Evolutionary conservation across 2,888 invertebrate species (phyloP).

Genomic region (Sisyra terminalis): DNA sequence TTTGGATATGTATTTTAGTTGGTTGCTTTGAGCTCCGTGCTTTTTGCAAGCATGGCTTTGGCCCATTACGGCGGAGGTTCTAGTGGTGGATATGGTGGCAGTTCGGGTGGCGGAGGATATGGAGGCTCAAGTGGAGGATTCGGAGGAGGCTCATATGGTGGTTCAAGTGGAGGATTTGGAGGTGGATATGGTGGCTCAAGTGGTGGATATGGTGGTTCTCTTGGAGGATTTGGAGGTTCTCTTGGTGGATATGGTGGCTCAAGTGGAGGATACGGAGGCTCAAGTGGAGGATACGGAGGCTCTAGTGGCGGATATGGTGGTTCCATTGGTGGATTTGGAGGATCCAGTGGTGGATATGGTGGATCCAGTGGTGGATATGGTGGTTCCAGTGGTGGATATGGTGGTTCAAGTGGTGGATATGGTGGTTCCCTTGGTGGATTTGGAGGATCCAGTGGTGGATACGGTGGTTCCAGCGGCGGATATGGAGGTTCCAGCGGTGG

Average conservation of each 20-base stretch:
- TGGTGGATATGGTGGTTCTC: conserved; percentile 7
- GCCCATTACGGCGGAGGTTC: conserved; percentile 8
- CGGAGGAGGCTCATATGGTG: not conserved
- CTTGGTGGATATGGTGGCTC: not conserved
- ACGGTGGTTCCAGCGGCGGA: too few relatives aligned
- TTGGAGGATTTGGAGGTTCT: conserved; percentile 19
- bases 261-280: not conserved
- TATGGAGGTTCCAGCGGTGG: too few relatives aligned
- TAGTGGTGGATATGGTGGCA: conserved; percentile 10
- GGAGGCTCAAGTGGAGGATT: conserved; percentile 14
- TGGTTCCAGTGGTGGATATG: too few relatives aligned
- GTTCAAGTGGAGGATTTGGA: not conserved
- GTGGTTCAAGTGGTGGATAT: too few relatives aligned
- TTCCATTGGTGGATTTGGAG: too few relatives aligned
- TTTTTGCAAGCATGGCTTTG: not conserved
- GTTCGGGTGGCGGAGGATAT: conserved; percentile 19
- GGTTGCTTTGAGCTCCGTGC: too few relatives aligned
- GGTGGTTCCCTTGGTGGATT: too few relatives aligned
- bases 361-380: too few relatives aligned
- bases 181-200: not conserved
- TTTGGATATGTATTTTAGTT: too few relatives aligned
- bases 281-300: not conserved
- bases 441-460: too few relatives aligned
- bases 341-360: too few relatives aligned
- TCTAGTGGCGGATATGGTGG: too few relatives aligned